Percentiles rank a stretch among this genome's conserved stretches.
Evolutionary conservation across 2,797 vertebrate species (phyloP).

Genomic region (Taenioides sp.): DNA sequence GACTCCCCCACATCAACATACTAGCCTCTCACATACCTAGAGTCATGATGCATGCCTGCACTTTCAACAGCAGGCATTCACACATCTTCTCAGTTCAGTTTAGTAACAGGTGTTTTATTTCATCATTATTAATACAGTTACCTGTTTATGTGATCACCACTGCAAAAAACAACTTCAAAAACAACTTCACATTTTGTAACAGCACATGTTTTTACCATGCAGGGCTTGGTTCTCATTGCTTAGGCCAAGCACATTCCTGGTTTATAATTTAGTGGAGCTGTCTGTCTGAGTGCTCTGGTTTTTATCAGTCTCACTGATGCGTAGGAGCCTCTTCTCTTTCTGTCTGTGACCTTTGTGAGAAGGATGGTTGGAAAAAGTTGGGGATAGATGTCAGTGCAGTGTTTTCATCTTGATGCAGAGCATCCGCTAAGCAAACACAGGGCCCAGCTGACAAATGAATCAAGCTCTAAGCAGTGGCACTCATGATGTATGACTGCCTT

Average conservation of each 20-base stretch:
- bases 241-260: conserved; percentile 21
- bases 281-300: conserved; percentile 64
- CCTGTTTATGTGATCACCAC: background rate
- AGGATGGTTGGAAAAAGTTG: conserved; percentile 69
- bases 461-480: conserved; percentile 47
- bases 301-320: conserved; percentile 65
- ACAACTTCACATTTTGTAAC: background rate
- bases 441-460: conserved; percentile 64
- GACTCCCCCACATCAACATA: conserved; percentile 60
- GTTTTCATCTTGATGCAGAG: conserved; percentile 65
- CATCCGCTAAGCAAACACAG: conserved; percentile 68
- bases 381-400: conserved; percentile 61
- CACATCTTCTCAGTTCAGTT: background rate
- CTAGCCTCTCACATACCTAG: conserved; percentile 54
- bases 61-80: conserved; percentile 17
- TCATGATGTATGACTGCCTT: conserved; percentile 44
- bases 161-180: background rate
- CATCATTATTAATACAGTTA: background rate
- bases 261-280: conserved; percentile 63
- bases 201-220: conserved; percentile 27
- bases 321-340: conserved; percentile 61
- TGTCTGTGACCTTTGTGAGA: conserved; percentile 52
- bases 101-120: background rate
- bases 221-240: conserved; percentile 28
- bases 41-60: conserved; percentile 49